Evolutionary conservation across 2,888 invertebrate genomes (phyloP), one percentile per base, ranked within the genome.

Genomic region (Romanomermis culicivorax): DNA sequence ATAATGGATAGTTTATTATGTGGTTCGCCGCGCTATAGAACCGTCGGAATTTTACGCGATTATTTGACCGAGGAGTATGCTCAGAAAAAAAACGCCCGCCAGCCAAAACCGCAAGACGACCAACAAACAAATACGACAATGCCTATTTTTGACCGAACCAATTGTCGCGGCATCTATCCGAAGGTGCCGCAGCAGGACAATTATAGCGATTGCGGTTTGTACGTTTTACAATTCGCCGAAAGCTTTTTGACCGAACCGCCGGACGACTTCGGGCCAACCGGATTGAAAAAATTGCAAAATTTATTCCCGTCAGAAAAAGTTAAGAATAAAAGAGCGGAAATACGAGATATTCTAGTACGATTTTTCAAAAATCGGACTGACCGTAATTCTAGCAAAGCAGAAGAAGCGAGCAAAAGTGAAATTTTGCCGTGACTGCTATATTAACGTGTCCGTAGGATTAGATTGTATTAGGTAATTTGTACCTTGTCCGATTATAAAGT

Each of bases 171-270:
- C 2, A 79, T 80, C 60, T 80, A 80, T 65, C 85, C 86, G 0
- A 84, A 83, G 74, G 85, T 88, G 60, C 95, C 95, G n/a, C 89
- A 93, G 69, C 97, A 97, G 73, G 84, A 81, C 61, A 97, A 97
- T 75, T 88, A 82, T 68, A 85, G 84, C 43, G 97, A 97, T 70
- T 97, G 97, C 72, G 97, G 97, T 1, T 75, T 95, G 17, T 97
- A 84, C 72, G 76, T 95, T 57, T 74, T 97, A 54, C 89, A 95
- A 70, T 97, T 91, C 75, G 88, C 87, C 2, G 93, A 97, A 73
- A 83, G 83, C 58, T 93, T 97, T 74, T 89, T 91, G 71, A 45
- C 45, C 17, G 17, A 23, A 7, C 45, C 45, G 45, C 45, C 45
- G 11, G 17, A 45, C 11, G 45, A 45, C 23, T 45, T 45, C 45